Conservation (phyloP, 2,797 vertebrate species). For the Takifugu ocellatus region DNA sequence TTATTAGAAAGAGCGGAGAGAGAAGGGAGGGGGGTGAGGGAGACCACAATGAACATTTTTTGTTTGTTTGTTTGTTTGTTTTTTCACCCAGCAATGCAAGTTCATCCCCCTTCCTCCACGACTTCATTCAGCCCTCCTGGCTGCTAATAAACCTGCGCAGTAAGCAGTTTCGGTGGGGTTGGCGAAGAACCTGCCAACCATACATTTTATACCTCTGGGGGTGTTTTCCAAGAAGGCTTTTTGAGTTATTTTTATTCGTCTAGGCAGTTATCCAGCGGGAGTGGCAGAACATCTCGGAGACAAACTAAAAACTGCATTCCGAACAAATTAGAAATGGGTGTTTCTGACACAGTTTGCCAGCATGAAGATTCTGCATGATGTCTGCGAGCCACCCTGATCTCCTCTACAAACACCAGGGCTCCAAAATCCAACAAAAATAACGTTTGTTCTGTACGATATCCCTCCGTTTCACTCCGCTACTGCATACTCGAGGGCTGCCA, state of each 20-base stretch:
- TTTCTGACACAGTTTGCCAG: constrained; percentile 79
- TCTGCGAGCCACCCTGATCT: constrained; percentile 72
- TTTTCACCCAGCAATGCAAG: constrained; percentile 38
- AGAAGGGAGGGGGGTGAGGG: constrained; percentile 12
- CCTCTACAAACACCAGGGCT: constrained; percentile 65
- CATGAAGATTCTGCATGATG: constrained; percentile 83
- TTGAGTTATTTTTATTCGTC: neutral
- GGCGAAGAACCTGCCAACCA: neutral
- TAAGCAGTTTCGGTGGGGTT: constrained; percentile 24
- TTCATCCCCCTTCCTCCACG: constrained; percentile 23
- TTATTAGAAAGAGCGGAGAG: constrained; percentile 22
- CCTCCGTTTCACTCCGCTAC: constrained; percentile 23
- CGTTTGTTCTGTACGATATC: constrained; percentile 68
- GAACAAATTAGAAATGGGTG: constrained; percentile 56
- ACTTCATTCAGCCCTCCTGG: constrained; percentile 1
- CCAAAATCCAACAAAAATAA: constrained; percentile 55
- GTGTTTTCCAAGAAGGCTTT: constrained; percentile 29
- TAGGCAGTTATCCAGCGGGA: constrained; percentile 40
- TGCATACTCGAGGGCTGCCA: constrained; percentile 35
- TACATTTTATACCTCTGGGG: constrained; percentile 53
- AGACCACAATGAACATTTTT: constrained; percentile 4
- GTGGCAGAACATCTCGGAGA: constrained; percentile 33
- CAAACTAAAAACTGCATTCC: too few relatives aligned
- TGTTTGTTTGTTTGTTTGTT: constrained; percentile 5
- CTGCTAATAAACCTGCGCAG: constrained; percentile 40